Evolutionary conservation across 2,113 vertebrate species (phyloP).

Genomic region (Esox niger): DNA sequence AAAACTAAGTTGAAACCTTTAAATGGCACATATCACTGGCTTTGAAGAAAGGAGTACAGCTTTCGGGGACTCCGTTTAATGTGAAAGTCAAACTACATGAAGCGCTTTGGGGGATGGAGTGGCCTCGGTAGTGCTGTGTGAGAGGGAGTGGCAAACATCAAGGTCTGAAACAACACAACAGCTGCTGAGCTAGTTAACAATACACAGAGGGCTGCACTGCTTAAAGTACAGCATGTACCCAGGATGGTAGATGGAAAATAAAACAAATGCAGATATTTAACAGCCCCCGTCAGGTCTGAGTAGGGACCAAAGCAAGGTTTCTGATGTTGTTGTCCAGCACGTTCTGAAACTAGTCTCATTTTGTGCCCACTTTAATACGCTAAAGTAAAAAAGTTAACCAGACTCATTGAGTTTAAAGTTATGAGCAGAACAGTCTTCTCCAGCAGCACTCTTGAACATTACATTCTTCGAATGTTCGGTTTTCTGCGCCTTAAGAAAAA

Average conservation of each 20-base stretch:
- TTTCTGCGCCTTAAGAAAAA: background rate
- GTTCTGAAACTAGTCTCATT: too few species aligned
- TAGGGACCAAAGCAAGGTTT: too few species aligned
- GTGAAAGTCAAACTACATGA: background rate
- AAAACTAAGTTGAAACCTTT: background rate
- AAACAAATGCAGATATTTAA: too few species aligned
- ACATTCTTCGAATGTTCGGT: background rate
- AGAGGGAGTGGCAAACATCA: conserved; percentile 15
- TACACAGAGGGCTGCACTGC: background rate
- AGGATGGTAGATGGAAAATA: too few species aligned
- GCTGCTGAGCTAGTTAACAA: conserved; percentile 21
- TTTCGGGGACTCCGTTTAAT: background rate
- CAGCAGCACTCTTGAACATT: background rate
- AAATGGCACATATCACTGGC: background rate
- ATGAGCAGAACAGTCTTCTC: too few species aligned
- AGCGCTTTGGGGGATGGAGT: background rate
- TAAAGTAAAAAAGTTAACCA: too few species aligned
- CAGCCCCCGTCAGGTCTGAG: too few species aligned
- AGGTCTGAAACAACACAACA: conserved; percentile 12
- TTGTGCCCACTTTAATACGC: too few species aligned
- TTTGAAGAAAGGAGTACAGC: conserved; percentile 1
- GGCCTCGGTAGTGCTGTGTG: conserved; percentile 21
- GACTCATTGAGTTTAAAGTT: too few species aligned
- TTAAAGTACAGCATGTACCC: too few species aligned
- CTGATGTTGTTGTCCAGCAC: too few species aligned